Base-by-base conservation (phyloP, 2,797 vertebrate species). In the Siniperca obscura region DNA sequence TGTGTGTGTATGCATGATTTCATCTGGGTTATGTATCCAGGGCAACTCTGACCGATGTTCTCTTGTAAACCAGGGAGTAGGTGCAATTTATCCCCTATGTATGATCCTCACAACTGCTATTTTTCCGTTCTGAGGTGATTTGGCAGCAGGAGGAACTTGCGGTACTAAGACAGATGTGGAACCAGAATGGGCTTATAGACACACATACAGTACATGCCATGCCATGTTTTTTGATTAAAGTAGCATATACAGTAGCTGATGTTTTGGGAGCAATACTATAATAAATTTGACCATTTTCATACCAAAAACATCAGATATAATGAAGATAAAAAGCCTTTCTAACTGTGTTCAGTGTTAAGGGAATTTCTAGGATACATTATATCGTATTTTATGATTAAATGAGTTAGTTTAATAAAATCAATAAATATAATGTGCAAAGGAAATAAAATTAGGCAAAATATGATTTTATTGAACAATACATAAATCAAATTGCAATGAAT, bases 11-110 rank as follows among this genome's bases (percentile, higher is more conserved):
- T 84, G 77, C 78, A 62, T 81, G 80, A 86, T 86, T 91, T 89
- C 81, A 90, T 90, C 85, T 89, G 82, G 89, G 87, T 90, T 90
- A 86, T 89, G 85, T 90, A 90, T 93, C 88, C 87, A 90, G 88
- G 90, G 89, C 87, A 92, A 81, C 75, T 81, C 73, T 90, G 93
- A 92, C 85, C 83, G 78, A 93, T 92, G 88, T 86, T 88, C 86
- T 82, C 78, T 80, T 86, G 82, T 89, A 87, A 91, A 88, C 77
- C 78, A 74, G 69, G 36, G 57, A 84, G 73, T 70, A 76, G 77
- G 53, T 87, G 87, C 75, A 89, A 92, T 92, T 88, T 82, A 85
- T 92, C 85, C 86, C 77, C 75, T 71, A 59, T 76, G 61, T 86
- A 75, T 83, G 72, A 90, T 88, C 74, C 71, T 73, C 64, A 82